Conservation (phyloP, 2,113 vertebrate species). For the Catagonus wagneri region DNA sequence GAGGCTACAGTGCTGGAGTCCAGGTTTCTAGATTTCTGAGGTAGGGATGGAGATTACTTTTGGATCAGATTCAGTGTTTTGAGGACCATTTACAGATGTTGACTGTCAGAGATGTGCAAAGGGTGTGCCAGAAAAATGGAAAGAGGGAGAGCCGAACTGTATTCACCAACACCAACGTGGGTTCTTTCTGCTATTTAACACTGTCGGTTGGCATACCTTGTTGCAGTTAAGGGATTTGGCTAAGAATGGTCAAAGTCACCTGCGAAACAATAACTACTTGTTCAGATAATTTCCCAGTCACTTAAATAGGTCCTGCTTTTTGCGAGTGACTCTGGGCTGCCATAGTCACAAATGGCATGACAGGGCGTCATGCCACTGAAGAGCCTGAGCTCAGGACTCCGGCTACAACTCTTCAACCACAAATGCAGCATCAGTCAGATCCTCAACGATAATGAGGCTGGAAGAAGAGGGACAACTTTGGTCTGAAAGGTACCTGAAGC, state of each 20-base stretch:
- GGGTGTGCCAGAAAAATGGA: not conserved
- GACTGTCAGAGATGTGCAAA: not conserved
- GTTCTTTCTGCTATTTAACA: not conserved
- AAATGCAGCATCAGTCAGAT: not conserved
- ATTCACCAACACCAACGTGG: not conserved
- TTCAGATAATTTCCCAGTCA: not conserved
- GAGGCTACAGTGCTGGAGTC: no score
- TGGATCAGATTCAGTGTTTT: not conserved
- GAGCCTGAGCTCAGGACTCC: not conserved
- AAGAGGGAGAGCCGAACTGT: not conserved
- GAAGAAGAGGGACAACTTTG: not conserved
- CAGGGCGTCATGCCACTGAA: not conserved
- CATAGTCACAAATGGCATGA: not conserved
- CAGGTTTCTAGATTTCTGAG: not conserved
- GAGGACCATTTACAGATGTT: not conserved
- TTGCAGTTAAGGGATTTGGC: not conserved
- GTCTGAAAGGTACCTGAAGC: not conserved
- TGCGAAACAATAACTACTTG: not conserved
- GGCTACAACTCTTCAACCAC: not conserved
- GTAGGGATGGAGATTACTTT: not conserved
- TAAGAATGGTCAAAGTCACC: not conserved
- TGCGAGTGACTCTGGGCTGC: not conserved
- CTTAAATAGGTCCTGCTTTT: not conserved
- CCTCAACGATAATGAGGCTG: not conserved
- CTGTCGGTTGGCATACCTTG: not conserved